Base-by-base conservation (phyloP, 92 coral and sea anemone species). In the Epizoanthus stellaris region DNA sequence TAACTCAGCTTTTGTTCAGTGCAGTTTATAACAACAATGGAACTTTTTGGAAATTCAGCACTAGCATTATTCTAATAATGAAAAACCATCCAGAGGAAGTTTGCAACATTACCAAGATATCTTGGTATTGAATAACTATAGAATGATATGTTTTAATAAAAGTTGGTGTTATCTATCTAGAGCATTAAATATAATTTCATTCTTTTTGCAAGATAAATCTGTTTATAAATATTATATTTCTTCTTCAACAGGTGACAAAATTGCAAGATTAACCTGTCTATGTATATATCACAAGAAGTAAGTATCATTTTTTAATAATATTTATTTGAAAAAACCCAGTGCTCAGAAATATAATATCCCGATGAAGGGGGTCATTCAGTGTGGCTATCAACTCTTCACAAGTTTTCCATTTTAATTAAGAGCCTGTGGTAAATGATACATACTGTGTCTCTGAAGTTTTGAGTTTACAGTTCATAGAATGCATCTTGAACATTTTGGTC, bases 231-330 rank as follows among this genome's bases (percentile, higher is more conserved):
- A 11, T 65, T 40, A 74, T 65, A 36, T 30, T 90, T 36, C 14
- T 67, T 11, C 36, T 57, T 64, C 43, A n/a, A 4, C 85, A 96
- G 98, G 98, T 40, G 96, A 96, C 21, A 96, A 88, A 82, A 96
- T 96, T 84, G 98, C 98, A 84, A 92, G 98, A 88, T 85, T 96
- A 21, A 98, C 98, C 25, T 96, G 98, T 76, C 86, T 96, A 58
- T 96, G 98, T 92, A 92, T 96, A 92, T 96, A 96, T 68, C 98
- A 96, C 85, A 96, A 96, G 88, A 91, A 91, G 98, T 96, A 85
- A 85, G 91, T 68, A 14, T 13, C 63, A 8, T 36, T 59, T 56
- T 34, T 12, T 14, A 23, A 21, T 17, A 49, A 20, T 15, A 21
- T 57, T 25, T 13, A 30, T 6, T n/a, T 75, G 47, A 53, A 68